Percentiles rank a stretch among this genome's conserved stretches.
Conservation (phyloP, 1,140 invertebrate genomes). For the Drosophila pallidifrons region DNA sequence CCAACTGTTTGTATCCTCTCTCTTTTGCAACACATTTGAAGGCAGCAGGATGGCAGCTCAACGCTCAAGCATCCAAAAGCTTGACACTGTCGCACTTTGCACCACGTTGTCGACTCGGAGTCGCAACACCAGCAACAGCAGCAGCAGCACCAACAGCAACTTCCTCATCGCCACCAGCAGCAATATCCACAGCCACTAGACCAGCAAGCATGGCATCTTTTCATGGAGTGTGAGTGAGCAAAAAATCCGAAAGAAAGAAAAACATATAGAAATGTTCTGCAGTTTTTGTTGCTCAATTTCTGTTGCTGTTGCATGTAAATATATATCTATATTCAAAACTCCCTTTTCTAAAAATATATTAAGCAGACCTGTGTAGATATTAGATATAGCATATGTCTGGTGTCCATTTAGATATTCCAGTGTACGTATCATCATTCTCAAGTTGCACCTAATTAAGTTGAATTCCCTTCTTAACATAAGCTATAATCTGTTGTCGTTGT, state of each 20-base stretch:
- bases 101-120: conserved; percentile 25
- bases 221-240: conserved; percentile 82
- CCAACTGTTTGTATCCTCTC: conserved; percentile 49
- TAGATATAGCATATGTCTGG: not conserved
- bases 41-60: conserved; percentile 45
- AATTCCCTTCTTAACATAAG: conserved; percentile 23
- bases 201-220: conserved; percentile 63
- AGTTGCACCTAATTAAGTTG: conserved; percentile 44
- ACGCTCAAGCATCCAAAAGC: conserved; percentile 46
- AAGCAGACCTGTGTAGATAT: not conserved
- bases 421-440: conserved; percentile 71
- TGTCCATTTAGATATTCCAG: conserved; percentile 53
- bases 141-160: conserved; percentile 27
- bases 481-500: conserved; percentile 59
- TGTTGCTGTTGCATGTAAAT: conserved; percentile 53
- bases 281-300: conserved; percentile 43
- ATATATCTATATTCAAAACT: conserved; percentile 22
- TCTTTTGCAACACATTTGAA: conserved; percentile 49
- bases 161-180: conserved; percentile 28
- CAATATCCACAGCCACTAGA: conserved; percentile 1
- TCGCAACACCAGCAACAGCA: conserved; percentile 32
- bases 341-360: conserved; percentile 19
- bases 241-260: conserved; percentile 27
- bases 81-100: conserved; percentile 54
- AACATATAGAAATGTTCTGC: conserved; percentile 11